A percentile compares a stretch with the other conserved stretches of the same genome.
These are phyloP conservation scores for Panorpa germanica DNA, from an alignment of 2,888 invertebrate genomes.

Conservation along the genomic window DNA sequence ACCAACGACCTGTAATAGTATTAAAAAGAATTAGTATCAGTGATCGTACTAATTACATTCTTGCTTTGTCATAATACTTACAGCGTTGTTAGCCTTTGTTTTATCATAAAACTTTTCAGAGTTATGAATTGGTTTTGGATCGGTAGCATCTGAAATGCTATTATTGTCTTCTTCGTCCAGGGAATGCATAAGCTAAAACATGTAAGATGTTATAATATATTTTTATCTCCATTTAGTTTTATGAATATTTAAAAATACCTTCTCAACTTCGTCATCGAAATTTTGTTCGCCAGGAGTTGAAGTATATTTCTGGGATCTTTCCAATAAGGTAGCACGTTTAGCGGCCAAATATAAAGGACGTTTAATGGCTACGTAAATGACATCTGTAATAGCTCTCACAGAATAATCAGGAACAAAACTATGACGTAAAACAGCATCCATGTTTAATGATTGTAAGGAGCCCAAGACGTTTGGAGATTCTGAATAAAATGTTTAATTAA, in stretches of 20 bases:
- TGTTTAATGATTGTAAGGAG: slow-evolving; percentile 68
- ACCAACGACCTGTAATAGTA: too few species aligned
- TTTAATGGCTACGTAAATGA: slow-evolving; percentile 71
- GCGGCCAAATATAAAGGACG: slow-evolving; percentile 78
- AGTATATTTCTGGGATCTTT: slow-evolving; percentile 49
- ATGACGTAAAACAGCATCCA: slow-evolving; percentile 58
- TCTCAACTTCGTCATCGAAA: slow-evolving; percentile 74
- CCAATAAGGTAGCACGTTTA: slow-evolving; percentile 69
- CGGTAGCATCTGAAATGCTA: slow-evolving; percentile 20
- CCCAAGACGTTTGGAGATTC: slow-evolving; percentile 46
- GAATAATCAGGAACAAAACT: slow-evolving; percentile 87
- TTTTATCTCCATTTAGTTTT: too few species aligned
- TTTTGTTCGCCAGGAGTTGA: slow-evolving; percentile 39
- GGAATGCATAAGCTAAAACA: slow-evolving; percentile 57
- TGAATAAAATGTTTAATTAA: too few species aligned
- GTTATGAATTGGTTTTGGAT: too few species aligned
- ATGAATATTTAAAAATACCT: too few species aligned
- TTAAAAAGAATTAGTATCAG: too few species aligned
- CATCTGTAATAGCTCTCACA: slow-evolving; percentile 66
- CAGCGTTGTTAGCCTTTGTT: too few species aligned
- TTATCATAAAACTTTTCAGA: too few species aligned
- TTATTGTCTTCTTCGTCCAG: slow-evolving; percentile 56
- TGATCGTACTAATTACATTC: too few species aligned
- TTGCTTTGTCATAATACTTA: too few species aligned
- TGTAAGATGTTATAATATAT: too few species aligned